Percentiles rank a stretch among this genome's conserved stretches.
phyloP scores from a whole-genome alignment of 2,888 invertebrate species.

The Andrena bicolor region DNA sequence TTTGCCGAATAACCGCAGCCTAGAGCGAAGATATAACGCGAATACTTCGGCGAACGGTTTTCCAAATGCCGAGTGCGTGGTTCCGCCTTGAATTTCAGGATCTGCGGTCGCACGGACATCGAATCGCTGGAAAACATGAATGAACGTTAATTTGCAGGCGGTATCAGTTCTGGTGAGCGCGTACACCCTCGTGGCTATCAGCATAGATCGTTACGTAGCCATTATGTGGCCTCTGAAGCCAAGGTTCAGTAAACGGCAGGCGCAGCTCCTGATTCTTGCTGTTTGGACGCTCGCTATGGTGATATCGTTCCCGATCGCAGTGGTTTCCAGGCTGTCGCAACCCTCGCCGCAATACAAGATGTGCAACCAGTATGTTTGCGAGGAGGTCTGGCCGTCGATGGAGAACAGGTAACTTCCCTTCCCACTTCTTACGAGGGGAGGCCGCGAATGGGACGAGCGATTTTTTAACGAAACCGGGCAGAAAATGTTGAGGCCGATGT shows the following conservation, averaged over 20 bases:
- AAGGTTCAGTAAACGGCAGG: conserved; percentile 90
- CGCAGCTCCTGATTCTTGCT: conserved; percentile 89
- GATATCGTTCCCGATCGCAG: conserved; percentile 93
- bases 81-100: background rate
- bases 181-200: conserved; percentile 96
- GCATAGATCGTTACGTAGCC: conserved; percentile 95
- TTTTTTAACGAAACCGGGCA: too few relatives aligned
- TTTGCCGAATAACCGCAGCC: too few relatives aligned
- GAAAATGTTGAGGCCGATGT: too few relatives aligned
- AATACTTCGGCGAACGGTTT: too few relatives aligned
- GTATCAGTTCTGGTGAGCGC: conserved; percentile 94
- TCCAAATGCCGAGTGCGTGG: too few relatives aligned
- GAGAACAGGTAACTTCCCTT: conserved; percentile 86
- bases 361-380: conserved; percentile 90
- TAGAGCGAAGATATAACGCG: too few relatives aligned
- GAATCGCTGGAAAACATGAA: background rate
- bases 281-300: conserved; percentile 92
- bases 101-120: background rate
- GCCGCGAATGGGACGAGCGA: too few relatives aligned
- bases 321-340: conserved; percentile 89
- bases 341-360: conserved; percentile 88
- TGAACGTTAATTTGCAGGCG: conserved; percentile 83
- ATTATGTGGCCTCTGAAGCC: conserved; percentile 95
- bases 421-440: background rate
- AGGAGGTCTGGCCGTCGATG: conserved; percentile 89